Conservation (phyloP, 2,888 invertebrate species). For the Drosophila prostipennis region DNA sequence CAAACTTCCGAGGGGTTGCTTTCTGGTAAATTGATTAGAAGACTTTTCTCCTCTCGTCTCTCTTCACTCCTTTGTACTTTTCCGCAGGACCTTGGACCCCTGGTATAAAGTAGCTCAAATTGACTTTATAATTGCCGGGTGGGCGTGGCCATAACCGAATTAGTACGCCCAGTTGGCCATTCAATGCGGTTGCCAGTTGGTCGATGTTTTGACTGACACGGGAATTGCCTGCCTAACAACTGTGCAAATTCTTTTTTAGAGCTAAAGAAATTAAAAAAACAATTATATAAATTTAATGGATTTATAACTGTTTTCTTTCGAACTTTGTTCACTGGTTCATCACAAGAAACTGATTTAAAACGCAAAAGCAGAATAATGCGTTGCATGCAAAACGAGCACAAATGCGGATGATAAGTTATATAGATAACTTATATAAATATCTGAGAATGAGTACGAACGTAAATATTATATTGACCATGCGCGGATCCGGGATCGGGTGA, state of each 20-base stretch:
- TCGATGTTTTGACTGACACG: conserved; percentile 37
- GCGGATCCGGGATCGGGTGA: no score
- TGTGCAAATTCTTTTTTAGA: conserved; percentile 2
- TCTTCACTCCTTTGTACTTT: conserved; percentile 6
- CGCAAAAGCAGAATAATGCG: neutral
- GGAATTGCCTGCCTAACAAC: conserved; percentile 22
- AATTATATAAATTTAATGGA: no score
- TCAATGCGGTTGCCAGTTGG: conserved; percentile 28
- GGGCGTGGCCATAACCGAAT: conserved; percentile 49
- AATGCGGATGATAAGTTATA: neutral
- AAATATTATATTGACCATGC: no score
- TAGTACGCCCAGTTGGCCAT: conserved; percentile 31
- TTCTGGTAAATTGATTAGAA: conserved; percentile 60
- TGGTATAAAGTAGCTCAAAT: conserved; percentile 42
- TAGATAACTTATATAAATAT: no score
- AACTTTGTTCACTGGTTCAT: neutral
- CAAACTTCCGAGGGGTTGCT: conserved; percentile 46
- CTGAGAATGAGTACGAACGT: no score
- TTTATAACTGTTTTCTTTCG: neutral
- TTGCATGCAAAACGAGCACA: neutral
- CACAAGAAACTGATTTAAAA: neutral
- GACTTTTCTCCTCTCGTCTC: conserved; percentile 30
- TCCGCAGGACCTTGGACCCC: neutral
- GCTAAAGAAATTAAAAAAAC: neutral
- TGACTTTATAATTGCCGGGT: conserved; percentile 53